Evolutionary conservation across 2,113 vertebrate genomes (phyloP), one percentile per base, ranked within the genome.

Genomic region (Mustela nigripes): DNA sequence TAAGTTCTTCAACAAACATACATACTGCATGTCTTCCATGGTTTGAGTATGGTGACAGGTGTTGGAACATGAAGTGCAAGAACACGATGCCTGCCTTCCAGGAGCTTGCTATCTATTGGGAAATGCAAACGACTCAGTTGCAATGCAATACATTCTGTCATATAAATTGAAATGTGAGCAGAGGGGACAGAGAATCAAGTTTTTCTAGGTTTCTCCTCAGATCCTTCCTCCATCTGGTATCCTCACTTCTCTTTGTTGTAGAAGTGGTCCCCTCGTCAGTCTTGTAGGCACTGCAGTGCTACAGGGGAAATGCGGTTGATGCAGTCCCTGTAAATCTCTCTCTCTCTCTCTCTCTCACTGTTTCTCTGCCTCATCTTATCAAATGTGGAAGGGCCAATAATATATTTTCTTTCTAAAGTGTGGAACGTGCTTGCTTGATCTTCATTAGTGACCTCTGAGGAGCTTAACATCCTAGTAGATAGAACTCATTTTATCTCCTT

Each of bases 251-350:
- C 65, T 80, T 8, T 19, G 4, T 28, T 10, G 33, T 58, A 11
- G 48, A 91, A 79, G 45, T 48, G 53, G 80, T 33, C 21, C 14
- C 58, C 45, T 73, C 4, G 6, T 60, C 7, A n/a, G n/a, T 36
- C 21, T 88, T 80, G n/a, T 2, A 26, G 85, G 87, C 50, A 26
- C 53, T 33, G 5, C 76, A 63, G 42, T 28, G n/a, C 26, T 63
- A 8, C n/a, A 7, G 36, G 31, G 36, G 8, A 71, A 69, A 15
- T 3, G 0, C 24, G 26, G 33, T 8, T 1, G 4, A 18, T 24
- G 15, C 7, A 53, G 8, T 12, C 5, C 33, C 4, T 24, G 15
- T 33, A 71, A 74, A 21, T 62, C 63, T 83, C 42, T 48, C 14
- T 83, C 42, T 42, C 50, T 79, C 42, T 42, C 56, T 80, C 33